phyloP scores from a whole-genome alignment of 2,113 vertebrate genomes.

The Synchiropus splendidus region DNA sequence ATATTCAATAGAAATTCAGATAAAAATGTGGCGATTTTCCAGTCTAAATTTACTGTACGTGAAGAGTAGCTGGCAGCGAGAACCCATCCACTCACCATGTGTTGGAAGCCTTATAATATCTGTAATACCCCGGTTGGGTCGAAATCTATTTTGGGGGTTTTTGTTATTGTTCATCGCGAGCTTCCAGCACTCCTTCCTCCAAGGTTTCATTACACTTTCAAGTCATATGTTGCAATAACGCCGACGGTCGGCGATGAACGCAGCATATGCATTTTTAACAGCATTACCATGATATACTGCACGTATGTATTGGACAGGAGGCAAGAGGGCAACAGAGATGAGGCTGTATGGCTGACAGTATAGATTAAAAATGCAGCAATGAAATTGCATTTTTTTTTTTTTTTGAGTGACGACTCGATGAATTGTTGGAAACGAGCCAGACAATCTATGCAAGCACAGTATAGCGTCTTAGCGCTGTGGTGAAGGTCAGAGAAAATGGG shows the following conservation, averaged over 20 bases:
- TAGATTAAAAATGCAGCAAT: slow-evolving; percentile 31
- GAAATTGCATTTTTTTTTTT: slow-evolving; percentile 24
- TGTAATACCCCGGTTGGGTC: too few relatives aligned
- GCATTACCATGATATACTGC: slow-evolving; percentile 3
- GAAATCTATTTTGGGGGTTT: slow-evolving; percentile 15
- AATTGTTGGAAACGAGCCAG: slow-evolving; percentile 40
- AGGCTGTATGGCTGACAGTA: slow-evolving; percentile 15
- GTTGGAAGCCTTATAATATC: too few relatives aligned
- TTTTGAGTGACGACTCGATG: slow-evolving; percentile 30
- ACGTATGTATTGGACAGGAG: not conserved
- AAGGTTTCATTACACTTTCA: slow-evolving; percentile 5
- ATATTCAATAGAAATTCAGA: too few relatives aligned
- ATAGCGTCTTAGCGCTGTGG: slow-evolving; percentile 32
- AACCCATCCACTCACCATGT: too few relatives aligned
- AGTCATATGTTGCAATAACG: not conserved
- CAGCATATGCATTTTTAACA: slow-evolving; percentile 8
- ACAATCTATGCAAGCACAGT: slow-evolving; percentile 32
- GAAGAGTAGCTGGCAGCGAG: too few relatives aligned
- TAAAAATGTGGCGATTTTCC: too few relatives aligned
- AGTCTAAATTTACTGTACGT: too few relatives aligned
- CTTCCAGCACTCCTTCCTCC: slow-evolving; percentile 9
- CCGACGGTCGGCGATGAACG: slow-evolving; percentile 4
- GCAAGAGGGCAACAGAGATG: slow-evolving; percentile 4
- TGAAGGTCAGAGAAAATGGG: slow-evolving; percentile 63
- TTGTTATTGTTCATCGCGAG: slow-evolving; percentile 15